These are phyloP conservation scores for Rousettus leschenaultii DNA, from an alignment of 2,113 vertebrate species.

Conservation along the genomic window DNA sequence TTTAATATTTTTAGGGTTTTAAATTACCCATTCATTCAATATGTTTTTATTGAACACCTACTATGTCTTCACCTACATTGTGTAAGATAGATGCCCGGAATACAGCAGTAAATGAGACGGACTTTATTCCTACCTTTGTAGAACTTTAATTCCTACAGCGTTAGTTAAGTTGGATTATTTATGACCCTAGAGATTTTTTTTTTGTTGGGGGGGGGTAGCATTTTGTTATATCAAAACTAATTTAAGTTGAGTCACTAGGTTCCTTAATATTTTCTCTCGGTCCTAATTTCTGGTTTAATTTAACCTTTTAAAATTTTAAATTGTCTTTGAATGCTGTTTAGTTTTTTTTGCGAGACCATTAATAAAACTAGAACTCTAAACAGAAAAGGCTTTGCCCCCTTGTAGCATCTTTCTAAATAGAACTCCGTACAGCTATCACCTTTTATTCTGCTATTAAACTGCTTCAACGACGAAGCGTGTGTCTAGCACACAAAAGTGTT, in stretches of 20 bases:
- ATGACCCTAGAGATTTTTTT: neutral
- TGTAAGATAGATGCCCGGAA: neutral
- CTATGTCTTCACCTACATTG: neutral
- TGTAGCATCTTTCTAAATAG: conserved; percentile 14
- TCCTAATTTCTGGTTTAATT: neutral
- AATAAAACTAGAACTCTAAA: conserved; percentile 37
- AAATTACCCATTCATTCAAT: neutral
- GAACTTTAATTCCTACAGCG: neutral
- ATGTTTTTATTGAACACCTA: neutral
- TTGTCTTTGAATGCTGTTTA: neutral
- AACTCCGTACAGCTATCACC: neutral
- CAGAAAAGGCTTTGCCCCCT: neutral
- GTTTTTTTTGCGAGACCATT: neutral
- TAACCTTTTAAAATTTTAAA: neutral
- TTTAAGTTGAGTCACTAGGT: neutral
- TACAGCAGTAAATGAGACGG: neutral
- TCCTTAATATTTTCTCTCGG: neutral
- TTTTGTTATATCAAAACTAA: neutral
- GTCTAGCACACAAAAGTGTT: neutral
- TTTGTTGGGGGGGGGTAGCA: neutral
- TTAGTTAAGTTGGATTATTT: neutral
- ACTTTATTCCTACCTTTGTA: neutral
- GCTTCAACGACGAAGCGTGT: neutral
- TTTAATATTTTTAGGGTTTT: neutral
- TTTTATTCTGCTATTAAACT: neutral